phyloP scores from a whole-genome alignment of 2,113 vertebrate species.

The Sceloporus tristichus region DNA sequence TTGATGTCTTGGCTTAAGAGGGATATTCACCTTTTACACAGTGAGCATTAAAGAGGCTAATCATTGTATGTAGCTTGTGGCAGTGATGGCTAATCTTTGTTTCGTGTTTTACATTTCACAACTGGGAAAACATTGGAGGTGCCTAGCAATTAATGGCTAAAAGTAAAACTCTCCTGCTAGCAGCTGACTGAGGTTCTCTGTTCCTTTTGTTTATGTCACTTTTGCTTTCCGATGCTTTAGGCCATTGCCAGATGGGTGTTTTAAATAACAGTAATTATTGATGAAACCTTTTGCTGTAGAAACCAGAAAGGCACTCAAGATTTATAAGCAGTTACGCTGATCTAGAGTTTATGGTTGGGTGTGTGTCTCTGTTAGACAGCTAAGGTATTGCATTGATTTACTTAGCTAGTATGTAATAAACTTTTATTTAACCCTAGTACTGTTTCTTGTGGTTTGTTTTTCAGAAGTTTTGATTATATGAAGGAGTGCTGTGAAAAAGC shows the following conservation, averaged over 20 bases:
- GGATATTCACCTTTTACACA: slow-evolving; percentile 27
- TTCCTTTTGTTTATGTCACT: background rate
- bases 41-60: slow-evolving; percentile 50
- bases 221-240: slow-evolving; percentile 26
- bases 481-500: background rate
- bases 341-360: slow-evolving; percentile 38
- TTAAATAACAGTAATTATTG: slow-evolving; percentile 46
- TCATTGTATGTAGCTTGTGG: slow-evolving; percentile 51
- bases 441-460: slow-evolving; percentile 55
- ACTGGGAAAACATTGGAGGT: slow-evolving; percentile 34
- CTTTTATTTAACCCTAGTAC: slow-evolving; percentile 54
- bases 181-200: slow-evolving; percentile 25
- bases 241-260: slow-evolving; percentile 18
- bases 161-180: slow-evolving; percentile 33
- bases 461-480: slow-evolving; percentile 49
- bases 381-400: slow-evolving; percentile 55
- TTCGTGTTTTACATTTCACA: slow-evolving; percentile 45
- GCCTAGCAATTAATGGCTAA: slow-evolving; percentile 20
- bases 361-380: slow-evolving; percentile 38
- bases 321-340: slow-evolving; percentile 42
- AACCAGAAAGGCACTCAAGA: slow-evolving; percentile 51
- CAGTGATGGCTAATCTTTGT: slow-evolving; percentile 43
- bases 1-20: slow-evolving; percentile 30
- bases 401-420: slow-evolving; percentile 58
- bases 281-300: slow-evolving; percentile 38